Evolutionary conservation across 2,888 invertebrate species (phyloP).

Genomic region (Rotaria socialis): DNA sequence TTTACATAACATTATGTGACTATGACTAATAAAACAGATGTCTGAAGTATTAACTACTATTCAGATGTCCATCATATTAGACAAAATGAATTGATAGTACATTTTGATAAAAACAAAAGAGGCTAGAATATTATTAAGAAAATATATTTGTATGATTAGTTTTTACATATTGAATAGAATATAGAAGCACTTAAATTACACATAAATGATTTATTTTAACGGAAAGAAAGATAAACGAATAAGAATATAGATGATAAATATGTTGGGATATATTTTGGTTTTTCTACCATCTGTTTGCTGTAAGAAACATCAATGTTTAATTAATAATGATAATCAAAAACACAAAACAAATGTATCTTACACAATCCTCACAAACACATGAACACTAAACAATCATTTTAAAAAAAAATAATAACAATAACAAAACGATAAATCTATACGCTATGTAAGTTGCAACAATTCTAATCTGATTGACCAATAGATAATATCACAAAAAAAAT

Average conservation of each 20-base stretch:
- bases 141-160: too few species aligned
- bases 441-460: not conserved
- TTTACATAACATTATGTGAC: too few species aligned
- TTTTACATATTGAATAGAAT: too few species aligned
- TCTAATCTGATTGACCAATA: not conserved
- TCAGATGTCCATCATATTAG: too few species aligned
- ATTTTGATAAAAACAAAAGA: too few species aligned
- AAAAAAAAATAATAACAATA: not conserved
- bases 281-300: not conserved
- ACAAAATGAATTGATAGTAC: too few species aligned
- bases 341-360: not conserved
- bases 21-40: too few species aligned
- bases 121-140: too few species aligned
- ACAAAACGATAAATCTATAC: not conserved
- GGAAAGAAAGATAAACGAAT: too few species aligned
- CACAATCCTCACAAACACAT: not conserved
- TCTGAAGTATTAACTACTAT: too few species aligned
- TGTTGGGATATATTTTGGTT: not conserved
- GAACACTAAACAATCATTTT: not conserved
- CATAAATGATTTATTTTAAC: too few species aligned
- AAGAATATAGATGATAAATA: not conserved
- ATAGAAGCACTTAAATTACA: too few species aligned
- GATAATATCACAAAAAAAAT: not conserved
- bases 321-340: not conserved
- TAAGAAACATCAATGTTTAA: not conserved